A percentile compares a stretch with the other conserved stretches of the same genome.
Evolutionary conservation across 2,888 invertebrate species (phyloP).

Genomic region (Hesperia comma): DNA sequence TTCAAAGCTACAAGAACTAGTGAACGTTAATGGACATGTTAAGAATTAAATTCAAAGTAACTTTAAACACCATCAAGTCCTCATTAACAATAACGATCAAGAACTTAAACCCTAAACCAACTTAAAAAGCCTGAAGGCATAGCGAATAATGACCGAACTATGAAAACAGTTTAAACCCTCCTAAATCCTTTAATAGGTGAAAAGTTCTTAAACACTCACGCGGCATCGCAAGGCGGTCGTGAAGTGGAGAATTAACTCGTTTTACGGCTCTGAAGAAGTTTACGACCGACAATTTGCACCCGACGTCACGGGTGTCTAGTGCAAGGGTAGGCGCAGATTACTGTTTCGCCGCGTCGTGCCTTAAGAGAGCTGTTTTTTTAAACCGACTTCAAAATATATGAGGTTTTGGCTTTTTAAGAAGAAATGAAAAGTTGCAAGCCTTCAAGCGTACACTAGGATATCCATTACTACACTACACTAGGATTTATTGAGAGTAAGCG

Average conservation of each 20-base stretch:
- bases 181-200: slow-evolving; percentile 16
- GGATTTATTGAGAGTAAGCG: too few relatives aligned
- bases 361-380: slow-evolving; percentile 10
- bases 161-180: slow-evolving; percentile 20
- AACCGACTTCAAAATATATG: background rate
- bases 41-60: too few relatives aligned
- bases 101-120: background rate
- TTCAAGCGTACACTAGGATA: too few relatives aligned
- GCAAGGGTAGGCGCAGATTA: slow-evolving; percentile 36
- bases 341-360: slow-evolving; percentile 26
- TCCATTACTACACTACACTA: too few relatives aligned
- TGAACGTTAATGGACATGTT: too few relatives aligned
- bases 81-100: background rate
- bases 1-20: too few relatives aligned
- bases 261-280: slow-evolving; percentile 42
- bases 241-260: slow-evolving; percentile 36
- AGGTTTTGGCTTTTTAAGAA: too few relatives aligned
- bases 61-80: too few relatives aligned
- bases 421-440: too few relatives aligned
- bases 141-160: slow-evolving; percentile 6
- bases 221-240: slow-evolving; percentile 20
- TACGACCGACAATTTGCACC: slow-evolving; percentile 44
- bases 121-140: slow-evolving; percentile 9
- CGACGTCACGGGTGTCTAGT: slow-evolving; percentile 37
- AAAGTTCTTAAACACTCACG: slow-evolving; percentile 20